These are phyloP conservation scores for Neostethus bicornis DNA, from an alignment of 2,797 vertebrate species.

Conservation along the genomic window DNA sequence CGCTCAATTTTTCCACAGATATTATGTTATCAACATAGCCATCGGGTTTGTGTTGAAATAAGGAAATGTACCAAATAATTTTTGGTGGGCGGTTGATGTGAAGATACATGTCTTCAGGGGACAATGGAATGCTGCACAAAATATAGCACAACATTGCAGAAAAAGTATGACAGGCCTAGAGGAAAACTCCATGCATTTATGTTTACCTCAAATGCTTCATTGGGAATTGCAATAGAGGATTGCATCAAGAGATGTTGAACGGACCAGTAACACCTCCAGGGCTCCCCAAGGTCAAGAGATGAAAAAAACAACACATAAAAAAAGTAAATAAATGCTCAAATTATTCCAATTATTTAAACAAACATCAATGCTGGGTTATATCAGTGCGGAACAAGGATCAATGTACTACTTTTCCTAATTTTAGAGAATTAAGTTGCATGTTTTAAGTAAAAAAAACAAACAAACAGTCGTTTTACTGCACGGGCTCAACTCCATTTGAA, in stretches of 20 bases:
- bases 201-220: slow-evolving; percentile 21
- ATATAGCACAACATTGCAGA: slow-evolving; percentile 12
- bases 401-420: slow-evolving; percentile 22
- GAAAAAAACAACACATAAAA: slow-evolving; percentile 1
- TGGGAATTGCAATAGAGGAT: slow-evolving; percentile 33
- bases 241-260: slow-evolving; percentile 11
- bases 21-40: slow-evolving; percentile 32
- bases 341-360: slow-evolving; percentile 31
- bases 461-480: slow-evolving; percentile 45
- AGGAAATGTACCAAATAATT: slow-evolving; percentile 36
- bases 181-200: slow-evolving; percentile 9
- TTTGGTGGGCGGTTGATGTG: slow-evolving; percentile 26
- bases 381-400: neutral
- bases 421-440: slow-evolving; percentile 26
- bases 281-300: slow-evolving; percentile 6
- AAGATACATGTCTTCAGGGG: slow-evolving; percentile 37
- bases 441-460: slow-evolving; percentile 43
- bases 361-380: slow-evolving; percentile 13
- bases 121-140: slow-evolving; percentile 28
- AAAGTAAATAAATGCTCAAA: neutral
- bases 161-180: slow-evolving; percentile 9
- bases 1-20: slow-evolving; percentile 46
- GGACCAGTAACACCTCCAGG: neutral
- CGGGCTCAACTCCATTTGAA: slow-evolving; percentile 50
- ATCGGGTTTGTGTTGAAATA: slow-evolving; percentile 28